Percentiles rank a stretch among this genome's conserved stretches.
Evolutionary conservation across 2,888 invertebrate species (phyloP).

Genomic region (Esperia sulphurella): DNA sequence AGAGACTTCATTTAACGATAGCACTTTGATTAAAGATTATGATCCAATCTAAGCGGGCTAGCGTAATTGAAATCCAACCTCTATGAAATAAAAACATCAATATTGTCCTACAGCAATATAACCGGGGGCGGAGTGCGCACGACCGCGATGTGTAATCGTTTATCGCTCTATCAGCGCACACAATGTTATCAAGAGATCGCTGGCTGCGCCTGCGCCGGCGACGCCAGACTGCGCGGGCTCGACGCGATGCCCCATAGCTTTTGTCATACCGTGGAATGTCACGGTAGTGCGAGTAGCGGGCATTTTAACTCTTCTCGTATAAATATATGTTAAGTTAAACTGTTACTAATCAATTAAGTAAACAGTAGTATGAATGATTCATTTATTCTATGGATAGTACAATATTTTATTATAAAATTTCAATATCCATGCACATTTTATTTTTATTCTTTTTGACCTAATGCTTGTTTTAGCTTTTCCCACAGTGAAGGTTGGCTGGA

Average conservation of each 20-base stretch:
- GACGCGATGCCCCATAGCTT: constrained; percentile 21
- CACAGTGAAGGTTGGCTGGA: too few relatives aligned
- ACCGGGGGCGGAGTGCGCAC: constrained; percentile 6
- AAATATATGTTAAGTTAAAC: constrained; percentile 7
- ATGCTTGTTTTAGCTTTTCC: too few relatives aligned
- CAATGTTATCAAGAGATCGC: constrained; percentile 48
- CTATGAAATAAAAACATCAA: background rate
- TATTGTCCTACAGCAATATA: background rate
- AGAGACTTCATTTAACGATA: background rate
- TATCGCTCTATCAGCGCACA: constrained; percentile 46
- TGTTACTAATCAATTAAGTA: constrained; percentile 10
- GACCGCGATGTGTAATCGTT: constrained; percentile 19
- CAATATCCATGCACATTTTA: too few relatives aligned
- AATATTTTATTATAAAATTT: too few relatives aligned
- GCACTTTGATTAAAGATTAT: background rate
- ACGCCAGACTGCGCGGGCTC: constrained; percentile 23
- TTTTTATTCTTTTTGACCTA: too few relatives aligned
- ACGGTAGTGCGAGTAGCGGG: constrained; percentile 18
- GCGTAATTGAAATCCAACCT: background rate
- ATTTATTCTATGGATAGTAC: too few relatives aligned
- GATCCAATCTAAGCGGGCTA: background rate
- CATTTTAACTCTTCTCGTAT: constrained; percentile 16
- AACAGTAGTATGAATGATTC: background rate
- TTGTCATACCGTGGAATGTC: constrained; percentile 22
- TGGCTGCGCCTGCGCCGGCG: constrained; percentile 10